These are phyloP conservation scores for Bos javanicus DNA, from an alignment of 2,113 vertebrate genomes.

Conservation along the genomic window DNA sequence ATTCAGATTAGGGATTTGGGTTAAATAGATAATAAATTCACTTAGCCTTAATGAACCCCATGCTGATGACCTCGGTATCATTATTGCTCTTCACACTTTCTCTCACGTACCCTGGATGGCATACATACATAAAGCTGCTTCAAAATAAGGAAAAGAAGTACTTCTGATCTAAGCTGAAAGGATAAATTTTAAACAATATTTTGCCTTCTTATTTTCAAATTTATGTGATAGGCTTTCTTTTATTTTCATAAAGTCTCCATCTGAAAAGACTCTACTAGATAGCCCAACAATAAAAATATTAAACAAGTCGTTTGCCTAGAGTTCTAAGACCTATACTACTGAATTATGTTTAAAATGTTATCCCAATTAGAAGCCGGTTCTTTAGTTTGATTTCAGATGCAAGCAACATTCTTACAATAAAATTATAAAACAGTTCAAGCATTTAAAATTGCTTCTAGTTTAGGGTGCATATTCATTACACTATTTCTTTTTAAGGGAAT, in stretches of 20 bases:
- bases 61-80: no score
- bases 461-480: not conserved
- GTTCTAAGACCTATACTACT: not conserved
- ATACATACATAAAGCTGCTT: not conserved
- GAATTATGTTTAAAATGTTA: not conserved
- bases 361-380: not conserved
- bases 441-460: not conserved
- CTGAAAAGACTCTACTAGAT: not conserved
- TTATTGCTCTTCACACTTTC: not conserved
- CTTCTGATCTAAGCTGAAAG: not conserved
- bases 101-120: not conserved
- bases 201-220: not conserved
- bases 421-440: not conserved
- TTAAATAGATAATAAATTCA: not conserved
- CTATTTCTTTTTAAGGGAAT: conserved; percentile 7
- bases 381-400: not conserved
- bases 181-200: not conserved
- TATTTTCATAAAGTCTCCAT: not conserved
- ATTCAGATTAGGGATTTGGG: not conserved
- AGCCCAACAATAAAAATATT: not conserved
- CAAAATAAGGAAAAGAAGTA: not conserved
- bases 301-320: not conserved
- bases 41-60: not conserved
- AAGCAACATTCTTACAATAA: not conserved
- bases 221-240: not conserved